Evolutionary conservation across 2,797 vertebrate genomes (phyloP).

Genomic region (Kryptopterus vitreolus): DNA sequence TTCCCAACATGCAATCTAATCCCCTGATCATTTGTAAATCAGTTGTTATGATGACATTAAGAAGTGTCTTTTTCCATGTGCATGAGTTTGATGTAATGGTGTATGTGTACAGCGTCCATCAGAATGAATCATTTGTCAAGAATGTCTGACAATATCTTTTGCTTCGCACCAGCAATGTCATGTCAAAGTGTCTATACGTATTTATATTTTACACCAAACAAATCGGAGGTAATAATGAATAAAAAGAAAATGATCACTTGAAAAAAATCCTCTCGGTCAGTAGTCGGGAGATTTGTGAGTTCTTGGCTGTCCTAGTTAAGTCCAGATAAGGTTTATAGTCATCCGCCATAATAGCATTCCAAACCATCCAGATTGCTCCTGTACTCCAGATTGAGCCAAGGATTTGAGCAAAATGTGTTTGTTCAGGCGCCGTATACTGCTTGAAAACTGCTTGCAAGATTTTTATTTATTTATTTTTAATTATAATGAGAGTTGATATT

Average conservation of each 20-base stretch:
- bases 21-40: slow-evolving; percentile 5
- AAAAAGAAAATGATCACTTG: slow-evolving; percentile 16
- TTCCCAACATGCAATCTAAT: slow-evolving; percentile 26
- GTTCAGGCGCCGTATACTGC: not conserved
- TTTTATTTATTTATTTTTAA: not conserved
- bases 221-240: slow-evolving; percentile 31
- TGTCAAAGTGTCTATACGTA: slow-evolving; percentile 13
- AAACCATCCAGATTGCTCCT: not conserved
- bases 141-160: slow-evolving; percentile 16
- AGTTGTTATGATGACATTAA: slow-evolving; percentile 20
- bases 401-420: not conserved
- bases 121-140: slow-evolving; percentile 26
- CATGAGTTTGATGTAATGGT: not conserved
- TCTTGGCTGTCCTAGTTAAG: not conserved
- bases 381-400: not conserved
- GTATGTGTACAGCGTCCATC: not conserved
- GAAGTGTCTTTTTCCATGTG: slow-evolving; percentile 4
- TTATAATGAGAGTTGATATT: not conserved
- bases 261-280: slow-evolving; percentile 11
- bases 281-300: slow-evolving; percentile 1
- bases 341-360: slow-evolving; percentile 2
- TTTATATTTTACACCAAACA: slow-evolving; percentile 23
- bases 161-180: slow-evolving; percentile 6
- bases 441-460: not conserved
- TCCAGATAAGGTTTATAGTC: slow-evolving; percentile 13